Evolutionary conservation across 2,797 vertebrate species (phyloP), one percentile per base, ranked within the genome.

Genomic region (Podarcis siculus): DNA sequence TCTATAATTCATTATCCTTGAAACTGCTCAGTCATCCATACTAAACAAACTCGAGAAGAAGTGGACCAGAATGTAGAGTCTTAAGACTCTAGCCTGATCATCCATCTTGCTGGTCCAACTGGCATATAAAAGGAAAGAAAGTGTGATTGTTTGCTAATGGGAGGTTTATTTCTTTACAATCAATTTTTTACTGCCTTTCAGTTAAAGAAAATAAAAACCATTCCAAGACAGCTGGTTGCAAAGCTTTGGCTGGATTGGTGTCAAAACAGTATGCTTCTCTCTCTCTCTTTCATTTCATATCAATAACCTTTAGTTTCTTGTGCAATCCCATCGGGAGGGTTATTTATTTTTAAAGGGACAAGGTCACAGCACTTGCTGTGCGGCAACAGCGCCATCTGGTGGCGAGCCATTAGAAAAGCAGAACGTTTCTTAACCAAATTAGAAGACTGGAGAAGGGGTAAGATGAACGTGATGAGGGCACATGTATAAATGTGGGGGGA

Each of bases 301-400:
- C 35, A 71, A 71, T 76, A 85, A 90, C 77, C 71, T 66, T 90
- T 79, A 5, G 30, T 81, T 87, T 69, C 58, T 69, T 69, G 66
- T 1, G 8, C 61, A 86, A 83, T 86, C 35, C 73, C n/a, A 49
- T n/a, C 32, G 58, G 37, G 27, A 79, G 45, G 9, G n/a, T 78
- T 9, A 10, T 49, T 61, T 88, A 39, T 66, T 79, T 86, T 72
- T 79, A 86, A 86, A 82, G 55, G 15, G 39, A 83, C 55, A 88
- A 82, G 64, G 67, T 66, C 87, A 79, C 66, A 61, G 79, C 13
- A 88, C n/a, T 75, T 73, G 30, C 67, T 67, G 21, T 87, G 93
- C 64, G 79, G 49, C 91, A 87, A 87, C 79, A 92, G 69, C 84
- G 89, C 80, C 93, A 66, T 71, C 92, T 91, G 8, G 86, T 58